phyloP scores from a whole-genome alignment of 2,113 vertebrate species.

The Plectropomus leopardus region DNA sequence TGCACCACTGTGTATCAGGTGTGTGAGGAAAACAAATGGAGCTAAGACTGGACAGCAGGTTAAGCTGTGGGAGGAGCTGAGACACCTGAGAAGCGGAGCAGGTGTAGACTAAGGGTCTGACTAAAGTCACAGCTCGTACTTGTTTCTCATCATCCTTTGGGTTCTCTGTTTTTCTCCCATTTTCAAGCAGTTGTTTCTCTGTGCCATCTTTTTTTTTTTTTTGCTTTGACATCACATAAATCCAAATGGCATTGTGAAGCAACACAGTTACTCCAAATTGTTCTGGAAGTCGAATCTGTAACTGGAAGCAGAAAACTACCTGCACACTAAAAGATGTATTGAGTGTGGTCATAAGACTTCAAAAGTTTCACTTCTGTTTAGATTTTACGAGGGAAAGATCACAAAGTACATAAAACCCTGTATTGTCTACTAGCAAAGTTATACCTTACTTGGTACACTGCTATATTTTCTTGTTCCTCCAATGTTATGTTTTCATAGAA shows the following conservation, averaged over 20 bases:
- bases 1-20: not conserved
- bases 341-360: not conserved
- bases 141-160: not conserved
- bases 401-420: not conserved
- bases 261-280: not conserved
- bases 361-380: not conserved
- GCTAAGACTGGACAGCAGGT: conserved; percentile 35
- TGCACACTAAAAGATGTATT: not conserved
- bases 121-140: not conserved
- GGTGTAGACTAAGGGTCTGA: conserved; percentile 47
- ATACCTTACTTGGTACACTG: not conserved
- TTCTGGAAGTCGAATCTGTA: not conserved
- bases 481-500: not conserved
- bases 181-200: conserved; percentile 11
- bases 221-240: not conserved
- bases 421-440: not conserved
- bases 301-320: not conserved
- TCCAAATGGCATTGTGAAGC: not conserved
- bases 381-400: not conserved
- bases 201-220: not conserved
- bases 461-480: no score
- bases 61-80: conserved; percentile 48
- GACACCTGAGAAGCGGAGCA: conserved; percentile 66
- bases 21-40: conserved; percentile 23
- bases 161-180: not conserved